These are phyloP conservation scores for Olivierus martensii DNA, from an alignment of 1,140 invertebrate species.

Conservation along the genomic window DNA sequence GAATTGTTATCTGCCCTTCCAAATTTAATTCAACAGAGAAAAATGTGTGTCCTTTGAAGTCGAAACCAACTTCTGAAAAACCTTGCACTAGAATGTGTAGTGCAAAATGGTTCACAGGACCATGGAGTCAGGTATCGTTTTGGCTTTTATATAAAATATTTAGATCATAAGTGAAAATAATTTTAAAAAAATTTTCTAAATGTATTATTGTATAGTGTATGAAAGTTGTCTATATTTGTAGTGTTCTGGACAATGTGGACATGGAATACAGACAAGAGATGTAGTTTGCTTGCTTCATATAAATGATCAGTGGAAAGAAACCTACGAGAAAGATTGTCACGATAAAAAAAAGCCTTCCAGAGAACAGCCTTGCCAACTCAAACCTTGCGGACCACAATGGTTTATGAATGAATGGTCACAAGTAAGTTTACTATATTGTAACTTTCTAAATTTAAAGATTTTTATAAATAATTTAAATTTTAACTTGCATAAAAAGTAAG, in stretches of 20 bases:
- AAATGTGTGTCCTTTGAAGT: background rate
- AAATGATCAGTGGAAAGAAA: slow-evolving; percentile 25
- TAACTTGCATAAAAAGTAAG: too few relatives aligned
- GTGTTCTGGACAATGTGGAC: slow-evolving; percentile 41
- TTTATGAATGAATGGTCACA: slow-evolving; percentile 44
- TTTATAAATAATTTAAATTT: too few relatives aligned
- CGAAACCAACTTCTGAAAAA: background rate
- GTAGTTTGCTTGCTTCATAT: slow-evolving; percentile 43
- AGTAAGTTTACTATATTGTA: too few relatives aligned
- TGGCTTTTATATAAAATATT: too few relatives aligned
- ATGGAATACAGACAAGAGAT: slow-evolving; percentile 44
- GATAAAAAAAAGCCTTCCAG: slow-evolving; percentile 29
- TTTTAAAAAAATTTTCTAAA: too few relatives aligned
- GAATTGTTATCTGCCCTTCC: background rate
- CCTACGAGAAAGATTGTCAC: slow-evolving; percentile 33
- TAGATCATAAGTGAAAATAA: too few relatives aligned
- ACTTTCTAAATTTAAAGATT: too few relatives aligned
- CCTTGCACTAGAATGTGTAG: background rate
- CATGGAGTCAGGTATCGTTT: background rate
- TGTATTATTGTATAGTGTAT: background rate
- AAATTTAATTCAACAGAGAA: background rate
- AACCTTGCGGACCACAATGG: slow-evolving; percentile 43
- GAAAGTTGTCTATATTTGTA: slow-evolving; percentile 12
- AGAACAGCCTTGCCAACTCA: slow-evolving; percentile 32
- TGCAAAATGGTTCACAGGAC: background rate